These are phyloP conservation scores for Suncus etruscus DNA, from an alignment of 2,113 vertebrate species.

Conservation along the genomic window DNA sequence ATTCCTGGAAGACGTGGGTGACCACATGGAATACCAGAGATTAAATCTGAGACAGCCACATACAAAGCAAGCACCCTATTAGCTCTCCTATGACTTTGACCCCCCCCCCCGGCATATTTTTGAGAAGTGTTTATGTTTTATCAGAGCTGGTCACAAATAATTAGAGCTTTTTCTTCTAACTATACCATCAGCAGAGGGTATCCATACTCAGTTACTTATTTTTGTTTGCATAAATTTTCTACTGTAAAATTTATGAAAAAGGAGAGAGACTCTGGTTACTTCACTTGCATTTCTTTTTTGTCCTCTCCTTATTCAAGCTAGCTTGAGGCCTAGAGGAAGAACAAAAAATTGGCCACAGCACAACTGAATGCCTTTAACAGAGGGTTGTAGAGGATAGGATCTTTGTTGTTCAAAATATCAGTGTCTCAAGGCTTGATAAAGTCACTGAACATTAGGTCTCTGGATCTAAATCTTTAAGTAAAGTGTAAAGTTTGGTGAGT, in stretches of 20 bases:
- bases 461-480: background rate
- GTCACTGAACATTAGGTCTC: background rate
- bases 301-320: background rate
- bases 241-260: background rate
- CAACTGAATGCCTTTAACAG: slow-evolving; percentile 16
- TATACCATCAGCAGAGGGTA: background rate
- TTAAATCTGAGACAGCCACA: no score
- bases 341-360: slow-evolving; percentile 3
- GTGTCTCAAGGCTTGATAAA: background rate
- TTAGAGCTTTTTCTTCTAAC: background rate
- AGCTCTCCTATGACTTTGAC: no score
- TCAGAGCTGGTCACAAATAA: background rate
- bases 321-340: background rate
- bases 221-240: background rate
- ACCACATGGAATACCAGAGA: no score
- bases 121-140: background rate
- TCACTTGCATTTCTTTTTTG: background rate
- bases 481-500: background rate
- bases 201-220: background rate
- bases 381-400: slow-evolving; percentile 6
- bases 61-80: no score
- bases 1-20: no score
- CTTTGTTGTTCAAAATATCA: background rate
- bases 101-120: background rate
- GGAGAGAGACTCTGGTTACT: background rate